Evolutionary conservation across 1,140 invertebrate species (phyloP), one percentile per base, ranked within the genome.

Genomic region (Drosophila erecta): DNA sequence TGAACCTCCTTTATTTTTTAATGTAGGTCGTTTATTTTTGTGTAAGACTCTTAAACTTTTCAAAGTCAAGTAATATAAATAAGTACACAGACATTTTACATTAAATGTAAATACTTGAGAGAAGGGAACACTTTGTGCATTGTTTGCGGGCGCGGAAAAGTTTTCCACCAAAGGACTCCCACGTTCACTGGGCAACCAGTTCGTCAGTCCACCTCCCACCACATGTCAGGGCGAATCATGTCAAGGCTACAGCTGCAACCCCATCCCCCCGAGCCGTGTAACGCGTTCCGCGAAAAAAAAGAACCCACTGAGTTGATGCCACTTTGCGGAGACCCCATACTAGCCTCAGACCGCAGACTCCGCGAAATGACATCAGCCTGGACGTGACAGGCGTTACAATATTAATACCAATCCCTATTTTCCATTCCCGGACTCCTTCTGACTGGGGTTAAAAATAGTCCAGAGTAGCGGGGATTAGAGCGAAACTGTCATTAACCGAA

Each of bases 401-500:
- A n/a, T 10, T 46, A 8, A 57, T 43, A 4, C 24, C 37, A n/a
- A 27, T 37, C 40, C 11, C 54, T 12, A 24, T 8, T 12, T 17
- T 10, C 47, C 38, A 38, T 11, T 17, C 15, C 51, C 47, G 27
- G 10, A 22, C 7, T 20, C 38, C 4, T 14, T 56, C 14, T 10
- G 37, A 56, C 33, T 38, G 56, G 50, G 44, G 69, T 56, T 84
- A 84, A 81, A 85, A 85, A 85, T 86, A 85, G 67, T 51, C 70
- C 56, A 50, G 15, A 40, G 55, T 43, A 33, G 30, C n/a, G 67
- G 17, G 44, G 10, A 50, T 20, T 12, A n/a, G 37, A 47, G 40
- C 59, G 41, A 64, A 76, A 46, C 81, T 83, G 81, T 76, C 76
- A 83, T 80, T 83, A 79, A 76, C 81, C 71, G 38, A 78, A 75